These are phyloP conservation scores for Lepidothrix coronata DNA, from an alignment of 2,113 vertebrate genomes.

Conservation along the genomic window DNA sequence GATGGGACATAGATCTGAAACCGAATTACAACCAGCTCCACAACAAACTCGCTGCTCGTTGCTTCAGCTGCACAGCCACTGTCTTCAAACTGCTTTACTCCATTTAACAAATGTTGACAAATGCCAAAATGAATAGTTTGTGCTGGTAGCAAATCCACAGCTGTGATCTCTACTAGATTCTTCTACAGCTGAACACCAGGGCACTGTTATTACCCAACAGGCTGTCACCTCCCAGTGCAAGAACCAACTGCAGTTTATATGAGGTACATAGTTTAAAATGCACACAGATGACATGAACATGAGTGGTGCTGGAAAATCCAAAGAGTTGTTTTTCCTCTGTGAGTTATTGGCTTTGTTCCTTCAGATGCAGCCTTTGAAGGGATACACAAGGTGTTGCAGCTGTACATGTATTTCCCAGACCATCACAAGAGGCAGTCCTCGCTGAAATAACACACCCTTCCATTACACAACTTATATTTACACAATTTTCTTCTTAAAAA, in stretches of 20 bases:
- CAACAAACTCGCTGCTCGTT: accelerated
- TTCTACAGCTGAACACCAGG: neutral
- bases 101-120: accelerated
- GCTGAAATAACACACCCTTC: neutral
- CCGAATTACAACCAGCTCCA: neutral
- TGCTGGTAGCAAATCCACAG: accelerated
- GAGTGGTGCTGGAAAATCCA: neutral
- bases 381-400: accelerated
- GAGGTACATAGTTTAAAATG: neutral
- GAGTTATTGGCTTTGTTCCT: accelerated
- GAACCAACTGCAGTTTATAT: neutral
- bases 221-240: neutral
- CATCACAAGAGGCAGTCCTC: neutral
- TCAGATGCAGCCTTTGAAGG: neutral
- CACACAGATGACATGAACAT: neutral
- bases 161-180: accelerated
- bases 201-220: neutral
- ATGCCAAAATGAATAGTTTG: accelerated
- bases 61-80: accelerated
- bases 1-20: accelerated
- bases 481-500: neutral
- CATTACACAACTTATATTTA: neutral
- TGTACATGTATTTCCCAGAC: accelerated
- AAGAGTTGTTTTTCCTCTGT: neutral
- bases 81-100: neutral